These are phyloP conservation scores for Spea hammondii DNA, from an alignment of 2,797 vertebrate species.

Conservation along the genomic window DNA sequence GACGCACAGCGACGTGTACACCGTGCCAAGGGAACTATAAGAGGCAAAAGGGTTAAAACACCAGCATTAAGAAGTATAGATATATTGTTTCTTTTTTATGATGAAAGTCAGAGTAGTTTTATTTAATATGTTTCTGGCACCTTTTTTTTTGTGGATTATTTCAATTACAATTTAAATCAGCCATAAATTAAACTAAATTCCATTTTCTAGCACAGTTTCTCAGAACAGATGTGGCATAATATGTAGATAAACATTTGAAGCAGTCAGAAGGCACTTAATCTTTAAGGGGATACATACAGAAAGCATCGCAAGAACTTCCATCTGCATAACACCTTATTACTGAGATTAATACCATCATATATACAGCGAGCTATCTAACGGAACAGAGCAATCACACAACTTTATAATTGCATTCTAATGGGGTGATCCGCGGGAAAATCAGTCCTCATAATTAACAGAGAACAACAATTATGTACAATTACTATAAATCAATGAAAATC, in stretches of 20 bases:
- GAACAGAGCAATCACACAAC: slow-evolving; percentile 28
- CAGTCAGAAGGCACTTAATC: neutral
- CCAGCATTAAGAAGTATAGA: too few relatives aligned
- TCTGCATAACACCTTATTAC: slow-evolving; percentile 43
- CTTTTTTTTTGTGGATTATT: too few relatives aligned
- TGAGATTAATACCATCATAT: neutral
- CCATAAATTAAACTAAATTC: too few relatives aligned
- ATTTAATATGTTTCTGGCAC: too few relatives aligned
- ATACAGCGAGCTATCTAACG: neutral
- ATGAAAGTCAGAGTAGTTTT: too few relatives aligned
- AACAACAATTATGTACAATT: slow-evolving; percentile 49
- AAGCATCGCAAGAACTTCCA: neutral
- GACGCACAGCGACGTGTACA: too few relatives aligned
- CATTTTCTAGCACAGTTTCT: too few relatives aligned
- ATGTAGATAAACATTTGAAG: neutral
- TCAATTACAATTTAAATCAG: too few relatives aligned
- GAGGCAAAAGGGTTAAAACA: too few relatives aligned
- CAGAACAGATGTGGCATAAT: too few relatives aligned
- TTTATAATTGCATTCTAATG: slow-evolving; percentile 23
- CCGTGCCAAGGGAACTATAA: too few relatives aligned
- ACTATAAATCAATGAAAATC: slow-evolving; percentile 41
- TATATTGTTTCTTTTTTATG: too few relatives aligned
- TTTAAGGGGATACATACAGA: neutral
- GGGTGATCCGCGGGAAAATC: slow-evolving; percentile 31
- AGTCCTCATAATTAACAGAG: slow-evolving; percentile 51